phyloP scores from a whole-genome alignment of 2,113 vertebrate species.

The Labrus mixtus region DNA sequence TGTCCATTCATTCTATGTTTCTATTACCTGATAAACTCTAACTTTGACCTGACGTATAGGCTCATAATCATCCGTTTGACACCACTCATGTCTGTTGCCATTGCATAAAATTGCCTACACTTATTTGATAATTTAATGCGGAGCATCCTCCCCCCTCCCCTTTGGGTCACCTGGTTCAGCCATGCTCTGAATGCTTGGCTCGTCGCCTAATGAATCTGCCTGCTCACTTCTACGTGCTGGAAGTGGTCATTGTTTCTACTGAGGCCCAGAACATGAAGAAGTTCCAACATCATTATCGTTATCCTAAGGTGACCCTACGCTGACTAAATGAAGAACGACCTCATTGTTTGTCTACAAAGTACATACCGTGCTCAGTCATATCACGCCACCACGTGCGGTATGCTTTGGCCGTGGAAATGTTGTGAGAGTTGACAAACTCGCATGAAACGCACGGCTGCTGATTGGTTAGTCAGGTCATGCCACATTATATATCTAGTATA shows the following conservation, averaged over 20 bases:
- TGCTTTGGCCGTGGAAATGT: not conserved
- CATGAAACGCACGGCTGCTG: not conserved
- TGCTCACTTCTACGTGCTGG: constrained; percentile 27
- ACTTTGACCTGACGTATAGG: too few relatives aligned
- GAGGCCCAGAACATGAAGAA: constrained; percentile 46
- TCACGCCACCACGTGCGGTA: constrained; percentile 13
- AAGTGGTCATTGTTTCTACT: constrained; percentile 60
- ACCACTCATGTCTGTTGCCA: too few relatives aligned
- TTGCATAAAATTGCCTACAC: too few relatives aligned
- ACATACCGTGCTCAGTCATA: constrained; percentile 21
- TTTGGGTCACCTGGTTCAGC: constrained; percentile 30
- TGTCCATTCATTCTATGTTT: too few relatives aligned
- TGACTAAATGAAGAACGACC: constrained; percentile 47
- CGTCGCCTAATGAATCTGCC: constrained; percentile 49
- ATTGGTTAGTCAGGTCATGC: constrained; percentile 4
- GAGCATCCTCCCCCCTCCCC: not conserved
- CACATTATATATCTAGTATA: not conserved
- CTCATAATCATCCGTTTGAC: too few relatives aligned
- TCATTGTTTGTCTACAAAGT: constrained; percentile 50
- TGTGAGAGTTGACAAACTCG: not conserved
- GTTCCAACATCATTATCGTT: constrained; percentile 45
- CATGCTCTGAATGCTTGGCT: constrained; percentile 33
- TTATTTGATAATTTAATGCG: too few relatives aligned
- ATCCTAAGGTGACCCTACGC: constrained; percentile 40
- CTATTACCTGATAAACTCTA: too few relatives aligned